Conservation (phyloP, 2,113 vertebrate species). For the Bombycilla garrulus region DNA sequence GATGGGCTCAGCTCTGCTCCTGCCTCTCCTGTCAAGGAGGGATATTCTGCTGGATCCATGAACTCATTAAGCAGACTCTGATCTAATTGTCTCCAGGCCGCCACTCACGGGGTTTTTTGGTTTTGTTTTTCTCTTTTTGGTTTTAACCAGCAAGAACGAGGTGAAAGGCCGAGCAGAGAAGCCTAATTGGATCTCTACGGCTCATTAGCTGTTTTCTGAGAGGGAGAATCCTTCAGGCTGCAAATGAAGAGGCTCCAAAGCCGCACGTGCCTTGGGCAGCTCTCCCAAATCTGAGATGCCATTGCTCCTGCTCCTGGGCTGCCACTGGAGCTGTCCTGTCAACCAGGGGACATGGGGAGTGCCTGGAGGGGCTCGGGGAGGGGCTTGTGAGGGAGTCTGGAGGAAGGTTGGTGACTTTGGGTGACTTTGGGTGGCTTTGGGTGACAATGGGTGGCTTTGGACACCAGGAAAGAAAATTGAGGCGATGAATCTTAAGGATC, state of each 20-base stretch:
- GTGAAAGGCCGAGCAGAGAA: background rate
- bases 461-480: rapidly evolving
- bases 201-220: background rate
- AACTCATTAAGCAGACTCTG: background rate
- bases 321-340: background rate
- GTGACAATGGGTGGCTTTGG: background rate
- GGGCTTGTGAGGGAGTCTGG: rapidly evolving
- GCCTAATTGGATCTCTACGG: background rate
- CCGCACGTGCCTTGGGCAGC: rapidly evolving
- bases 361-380: rapidly evolving
- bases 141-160: background rate
- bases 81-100: background rate
- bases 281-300: background rate
- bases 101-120: background rate
- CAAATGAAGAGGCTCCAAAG: background rate
- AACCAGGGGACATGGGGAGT: rapidly evolving
- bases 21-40: background rate
- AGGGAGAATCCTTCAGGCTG: background rate
- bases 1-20: background rate
- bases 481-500: rapidly evolving
- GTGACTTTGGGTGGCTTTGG: background rate
- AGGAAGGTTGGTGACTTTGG: background rate
- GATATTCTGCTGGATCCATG: background rate
- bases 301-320: rapidly evolving
- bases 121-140: background rate